phyloP scores from a whole-genome alignment of 2,888 invertebrate species.

The Chrysolina americana region DNA sequence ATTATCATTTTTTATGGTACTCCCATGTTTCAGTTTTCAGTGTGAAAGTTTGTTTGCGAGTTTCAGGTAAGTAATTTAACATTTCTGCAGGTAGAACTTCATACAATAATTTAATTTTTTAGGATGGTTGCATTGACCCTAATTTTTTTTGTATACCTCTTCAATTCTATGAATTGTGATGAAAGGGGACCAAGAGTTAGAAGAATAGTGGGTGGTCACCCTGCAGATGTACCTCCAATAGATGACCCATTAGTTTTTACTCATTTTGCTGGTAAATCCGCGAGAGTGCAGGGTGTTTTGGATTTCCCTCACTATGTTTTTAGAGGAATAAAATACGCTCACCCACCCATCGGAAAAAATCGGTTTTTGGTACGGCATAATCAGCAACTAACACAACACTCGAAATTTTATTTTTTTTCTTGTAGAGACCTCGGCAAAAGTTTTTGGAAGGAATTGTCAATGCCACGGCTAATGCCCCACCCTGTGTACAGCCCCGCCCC shows the following conservation, averaged over 20 bases:
- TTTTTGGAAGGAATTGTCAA: conserved; percentile 73
- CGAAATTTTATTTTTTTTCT: conserved; percentile 24
- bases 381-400: neutral
- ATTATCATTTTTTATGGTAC: neutral
- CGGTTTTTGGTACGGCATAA: conserved; percentile 72
- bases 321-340: conserved; percentile 80
- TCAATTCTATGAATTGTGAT: conserved; percentile 24
- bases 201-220: conserved; percentile 79
- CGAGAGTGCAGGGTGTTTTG: conserved; percentile 76
- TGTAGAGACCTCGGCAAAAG: conserved; percentile 65
- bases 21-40: no score
- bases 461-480: conserved; percentile 74
- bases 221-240: conserved; percentile 77
- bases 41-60: no score
- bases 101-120: neutral
- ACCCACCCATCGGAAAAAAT: conserved; percentile 73
- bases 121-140: neutral
- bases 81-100: neutral
- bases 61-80: neutral
- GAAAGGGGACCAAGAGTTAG: conserved; percentile 58
- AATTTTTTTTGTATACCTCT: neutral
- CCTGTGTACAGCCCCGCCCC: conserved; percentile 76
- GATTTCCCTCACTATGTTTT: conserved; percentile 79
- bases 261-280: conserved; percentile 75
- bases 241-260: conserved; percentile 82